Percentiles rank a stretch among this genome's conserved stretches.
Evolutionary conservation across 1,140 invertebrate species (phyloP).

Genomic region (Acromyrmex echinatior): DNA sequence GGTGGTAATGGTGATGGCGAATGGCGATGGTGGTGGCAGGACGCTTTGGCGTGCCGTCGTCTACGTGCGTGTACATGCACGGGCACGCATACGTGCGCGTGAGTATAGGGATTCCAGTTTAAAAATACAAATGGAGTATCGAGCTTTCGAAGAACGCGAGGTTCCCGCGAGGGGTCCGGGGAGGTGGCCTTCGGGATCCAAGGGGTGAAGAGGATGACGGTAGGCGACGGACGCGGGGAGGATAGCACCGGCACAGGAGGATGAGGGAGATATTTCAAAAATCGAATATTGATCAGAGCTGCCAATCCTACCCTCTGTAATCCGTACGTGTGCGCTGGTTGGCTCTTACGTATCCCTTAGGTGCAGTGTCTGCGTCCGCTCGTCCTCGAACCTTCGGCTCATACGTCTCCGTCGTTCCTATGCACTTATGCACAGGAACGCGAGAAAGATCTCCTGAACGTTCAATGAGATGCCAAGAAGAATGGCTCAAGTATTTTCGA

Average conservation of each 20-base stretch:
- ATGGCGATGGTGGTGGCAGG: conserved; percentile 81
- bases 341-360: conserved; percentile 76
- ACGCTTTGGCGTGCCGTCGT: conserved; percentile 69
- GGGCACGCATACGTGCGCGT: conserved; percentile 67
- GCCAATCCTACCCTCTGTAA: conserved; percentile 85
- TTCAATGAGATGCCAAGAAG: neutral
- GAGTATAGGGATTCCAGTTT: conserved; percentile 86
- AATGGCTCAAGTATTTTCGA: neutral
- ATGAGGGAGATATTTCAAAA: conserved; percentile 86
- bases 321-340: conserved; percentile 80
- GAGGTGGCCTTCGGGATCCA: conserved; percentile 60
- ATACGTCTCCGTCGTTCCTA: conserved; percentile 64
- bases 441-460: neutral
- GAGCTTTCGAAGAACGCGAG: conserved; percentile 83
- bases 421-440: neutral
- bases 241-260: conserved; percentile 69
- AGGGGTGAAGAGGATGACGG: conserved; percentile 26
- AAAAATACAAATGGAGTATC: conserved; percentile 87
- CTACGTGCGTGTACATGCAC: conserved; percentile 53
- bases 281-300: conserved; percentile 87
- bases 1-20: conserved; percentile 85
- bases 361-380: conserved; percentile 73
- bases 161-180: conserved; percentile 68
- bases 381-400: conserved; percentile 66
- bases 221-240: conserved; percentile 64